Evolutionary conservation across 2,888 invertebrate species (phyloP), one percentile per base, ranked within the genome.

Genomic region (Cheilosia vulpina): DNA sequence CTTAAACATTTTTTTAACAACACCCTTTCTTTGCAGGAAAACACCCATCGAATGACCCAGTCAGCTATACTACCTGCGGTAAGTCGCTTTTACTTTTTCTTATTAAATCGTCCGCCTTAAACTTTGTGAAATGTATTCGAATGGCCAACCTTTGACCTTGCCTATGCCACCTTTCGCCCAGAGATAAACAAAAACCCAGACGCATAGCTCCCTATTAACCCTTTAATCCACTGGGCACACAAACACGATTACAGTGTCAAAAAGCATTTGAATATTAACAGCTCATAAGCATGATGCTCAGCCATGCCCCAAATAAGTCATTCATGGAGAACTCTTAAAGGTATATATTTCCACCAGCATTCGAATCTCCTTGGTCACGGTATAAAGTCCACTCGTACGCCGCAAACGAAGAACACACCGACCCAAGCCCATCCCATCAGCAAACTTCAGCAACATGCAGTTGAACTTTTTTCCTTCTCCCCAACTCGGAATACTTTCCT

Each of bases 301-400:
- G 66, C 34, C 24, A 68, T 80, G 62, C 62, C 45, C 72, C 76
- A 63, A 76, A 80, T 77, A 80, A 72, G 76, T 80, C 80, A 85
- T 62, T 15, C 24, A 15, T 19, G 63, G 21, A 55, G 47, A 75
- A 58, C 58, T 57, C 63, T 57, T 65, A n/a, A 52, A 72, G 71
- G 50, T 62, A 17, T 2, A 9, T 9, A 31, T 31, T 38, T 57
- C 34, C 13, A 13, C 6, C 50, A 21, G 7, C 43, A 43, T 24
- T 76, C 43, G 41, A 17, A 55, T 52, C n/a, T 75, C 21, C 15
- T 50, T 69, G 62, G 68, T 57, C 63, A 50, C 1, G 71, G n/a
- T 63, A 58, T 31, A 9, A 27, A 6, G 27, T 27, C 27, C 7
- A 27, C 53, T 34, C 2, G 27, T 11, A 52, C 52, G 21, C 55